These are phyloP conservation scores for Drosophila prosaltans DNA, from an alignment of 1,140 invertebrate genomes.

Conservation along the genomic window DNA sequence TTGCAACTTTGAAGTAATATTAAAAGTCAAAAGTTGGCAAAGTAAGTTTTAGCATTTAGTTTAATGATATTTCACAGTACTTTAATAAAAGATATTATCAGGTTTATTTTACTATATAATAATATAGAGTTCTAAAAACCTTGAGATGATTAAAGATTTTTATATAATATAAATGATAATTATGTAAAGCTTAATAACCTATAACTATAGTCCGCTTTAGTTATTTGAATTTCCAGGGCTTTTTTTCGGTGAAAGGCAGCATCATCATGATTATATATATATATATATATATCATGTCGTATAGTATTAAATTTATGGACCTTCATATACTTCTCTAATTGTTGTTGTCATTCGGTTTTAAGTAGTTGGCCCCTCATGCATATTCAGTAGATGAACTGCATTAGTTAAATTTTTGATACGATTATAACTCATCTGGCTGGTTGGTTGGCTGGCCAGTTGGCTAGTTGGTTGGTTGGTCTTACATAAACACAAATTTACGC, in stretches of 20 bases:
- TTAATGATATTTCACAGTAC: too few relatives aligned
- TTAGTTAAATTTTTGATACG: constrained; percentile 14
- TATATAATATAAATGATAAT: too few relatives aligned
- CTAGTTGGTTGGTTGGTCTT: background rate
- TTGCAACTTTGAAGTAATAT: too few relatives aligned
- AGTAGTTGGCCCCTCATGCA: constrained; percentile 9
- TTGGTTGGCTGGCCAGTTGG: background rate
- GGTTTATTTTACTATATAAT: too few relatives aligned
- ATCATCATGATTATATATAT: background rate
- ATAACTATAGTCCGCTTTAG: too few relatives aligned
- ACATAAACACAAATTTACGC: constrained; percentile 11
- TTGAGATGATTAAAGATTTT: too few relatives aligned
- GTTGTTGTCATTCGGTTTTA: constrained; percentile 14
- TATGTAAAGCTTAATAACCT: too few relatives aligned
- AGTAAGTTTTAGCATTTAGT: too few relatives aligned
- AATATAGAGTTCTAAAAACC: too few relatives aligned
- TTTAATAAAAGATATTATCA: too few relatives aligned
- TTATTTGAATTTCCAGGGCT: background rate
- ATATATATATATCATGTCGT: background rate
- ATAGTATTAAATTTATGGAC: constrained; percentile 13
- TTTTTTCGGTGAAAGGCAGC: constrained; percentile 1
- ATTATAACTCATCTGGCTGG: constrained; percentile 8
- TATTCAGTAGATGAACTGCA: constrained; percentile 17
- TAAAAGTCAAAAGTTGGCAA: too few relatives aligned
- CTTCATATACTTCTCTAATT: constrained; percentile 13